Conservation (phyloP, 1,140 invertebrate species). For the Wiebesia pumilae region DNA sequence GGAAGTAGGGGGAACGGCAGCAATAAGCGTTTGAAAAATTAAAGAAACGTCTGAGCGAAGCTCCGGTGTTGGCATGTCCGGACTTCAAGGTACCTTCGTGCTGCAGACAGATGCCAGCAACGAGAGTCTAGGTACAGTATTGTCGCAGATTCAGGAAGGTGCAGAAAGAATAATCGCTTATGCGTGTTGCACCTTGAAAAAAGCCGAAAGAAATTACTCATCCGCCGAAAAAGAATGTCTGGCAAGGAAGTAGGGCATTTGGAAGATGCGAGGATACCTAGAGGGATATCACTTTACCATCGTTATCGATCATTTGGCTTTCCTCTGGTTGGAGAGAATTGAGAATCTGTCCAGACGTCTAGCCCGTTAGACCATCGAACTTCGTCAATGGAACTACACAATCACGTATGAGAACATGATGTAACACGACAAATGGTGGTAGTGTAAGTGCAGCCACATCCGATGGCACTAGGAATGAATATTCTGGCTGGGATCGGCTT, state of each 20-base stretch:
- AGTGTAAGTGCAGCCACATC: too few relatives aligned
- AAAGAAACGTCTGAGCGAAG: not conserved
- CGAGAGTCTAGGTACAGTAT: not conserved
- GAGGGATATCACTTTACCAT: not conserved
- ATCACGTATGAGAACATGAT: too few relatives aligned
- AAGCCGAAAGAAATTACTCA: not conserved
- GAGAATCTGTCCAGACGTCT: too few relatives aligned
- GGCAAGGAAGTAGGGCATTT: not conserved
- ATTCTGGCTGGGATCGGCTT: too few relatives aligned
- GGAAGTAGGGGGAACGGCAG: not conserved
- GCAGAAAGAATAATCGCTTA: not conserved
- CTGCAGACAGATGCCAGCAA: not conserved
- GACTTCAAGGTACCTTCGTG: not conserved
- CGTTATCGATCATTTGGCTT: too few relatives aligned
- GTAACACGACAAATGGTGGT: too few relatives aligned
- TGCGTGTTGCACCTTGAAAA: not conserved
- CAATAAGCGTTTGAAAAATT: not conserved
- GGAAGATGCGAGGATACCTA: not conserved
- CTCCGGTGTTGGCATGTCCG: not conserved
- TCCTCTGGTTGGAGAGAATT: too few relatives aligned
- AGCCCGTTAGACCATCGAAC: too few relatives aligned
- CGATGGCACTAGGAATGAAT: too few relatives aligned
- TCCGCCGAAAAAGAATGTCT: not conserved
- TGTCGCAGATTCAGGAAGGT: not conserved
- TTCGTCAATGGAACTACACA: too few relatives aligned